A percentile compares a stretch with the other conserved stretches of the same genome.
phyloP scores from a whole-genome alignment of 2,888 invertebrate species.

The Stenodera caucasica region DNA sequence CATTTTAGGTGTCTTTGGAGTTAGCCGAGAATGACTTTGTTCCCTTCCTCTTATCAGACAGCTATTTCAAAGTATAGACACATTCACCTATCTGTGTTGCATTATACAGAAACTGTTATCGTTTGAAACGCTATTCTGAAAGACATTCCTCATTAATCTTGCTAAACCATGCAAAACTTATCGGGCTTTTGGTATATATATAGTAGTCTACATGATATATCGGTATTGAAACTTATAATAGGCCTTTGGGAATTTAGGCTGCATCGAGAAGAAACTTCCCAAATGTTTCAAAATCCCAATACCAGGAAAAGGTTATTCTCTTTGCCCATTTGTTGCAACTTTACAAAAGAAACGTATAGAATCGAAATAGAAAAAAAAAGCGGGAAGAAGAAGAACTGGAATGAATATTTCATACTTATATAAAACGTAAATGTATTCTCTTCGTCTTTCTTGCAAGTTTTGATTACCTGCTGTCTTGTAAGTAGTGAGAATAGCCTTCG shows the following conservation, averaged over 20 bases:
- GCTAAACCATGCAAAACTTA: slow-evolving; percentile 56
- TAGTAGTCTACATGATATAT: slow-evolving; percentile 54
- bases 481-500: slow-evolving; percentile 24
- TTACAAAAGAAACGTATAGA: slow-evolving; percentile 40
- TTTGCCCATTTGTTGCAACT: slow-evolving; percentile 45
- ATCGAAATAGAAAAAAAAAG: neutral
- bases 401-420: no score
- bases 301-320: slow-evolving; percentile 12
- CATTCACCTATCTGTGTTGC: no score
- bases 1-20: slow-evolving; percentile 29
- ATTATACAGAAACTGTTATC: no score
- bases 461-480: slow-evolving; percentile 47
- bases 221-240: slow-evolving; percentile 55
- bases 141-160: slow-evolving; percentile 56
- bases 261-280: slow-evolving; percentile 42
- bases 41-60: slow-evolving; percentile 31
- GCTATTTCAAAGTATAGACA: slow-evolving; percentile 27
- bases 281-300: slow-evolving; percentile 17
- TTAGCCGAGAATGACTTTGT: no score
- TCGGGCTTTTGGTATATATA: slow-evolving; percentile 48
- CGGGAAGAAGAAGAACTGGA: neutral
- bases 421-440: slow-evolving; percentile 30
- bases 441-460: slow-evolving; percentile 41
- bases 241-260: slow-evolving; percentile 49
- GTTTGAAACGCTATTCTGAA: slow-evolving; percentile 40